Percentiles rank a stretch among this genome's conserved stretches.
phyloP scores from a whole-genome alignment of 2,888 invertebrate genomes.

The Eremobia ochroleuca region DNA sequence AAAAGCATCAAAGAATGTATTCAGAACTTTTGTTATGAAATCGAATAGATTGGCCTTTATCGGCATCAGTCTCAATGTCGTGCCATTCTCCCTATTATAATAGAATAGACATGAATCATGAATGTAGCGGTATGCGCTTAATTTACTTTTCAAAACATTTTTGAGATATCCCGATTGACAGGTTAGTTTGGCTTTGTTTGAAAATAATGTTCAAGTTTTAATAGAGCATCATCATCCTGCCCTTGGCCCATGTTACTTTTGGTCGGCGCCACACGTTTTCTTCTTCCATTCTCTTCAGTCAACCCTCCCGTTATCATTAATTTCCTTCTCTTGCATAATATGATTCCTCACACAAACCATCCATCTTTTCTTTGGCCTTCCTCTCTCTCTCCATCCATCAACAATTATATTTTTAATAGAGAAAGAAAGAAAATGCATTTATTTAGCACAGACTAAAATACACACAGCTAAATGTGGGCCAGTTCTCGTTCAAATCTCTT shows the following conservation, averaged over 20 bases:
- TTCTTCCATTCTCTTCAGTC: neutral
- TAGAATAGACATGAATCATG: neutral
- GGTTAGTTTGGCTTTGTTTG: neutral
- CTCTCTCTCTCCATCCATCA: neutral
- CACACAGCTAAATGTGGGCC: no score
- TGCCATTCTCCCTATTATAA: slow-evolving; percentile 28
- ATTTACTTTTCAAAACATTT: neutral
- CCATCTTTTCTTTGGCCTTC: neutral
- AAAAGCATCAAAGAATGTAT: slow-evolving; percentile 24
- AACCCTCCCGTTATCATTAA: neutral
- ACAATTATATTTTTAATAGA: neutral
- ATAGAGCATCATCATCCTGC: neutral
- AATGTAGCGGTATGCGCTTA: neutral
- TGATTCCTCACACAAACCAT: neutral
- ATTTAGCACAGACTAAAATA: no score
- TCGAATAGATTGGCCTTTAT: slow-evolving; percentile 31
- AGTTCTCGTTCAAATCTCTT: neutral
- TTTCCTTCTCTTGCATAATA: neutral
- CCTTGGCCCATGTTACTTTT: neutral
- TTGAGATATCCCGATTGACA: neutral
- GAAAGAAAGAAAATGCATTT: no score
- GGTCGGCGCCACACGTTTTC: neutral
- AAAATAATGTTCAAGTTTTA: neutral
- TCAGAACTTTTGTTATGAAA: slow-evolving; percentile 35
- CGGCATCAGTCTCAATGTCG: slow-evolving; percentile 24